These are phyloP conservation scores for Criorhina ranunculi DNA, from an alignment of 2,888 invertebrate species.

Conservation along the genomic window DNA sequence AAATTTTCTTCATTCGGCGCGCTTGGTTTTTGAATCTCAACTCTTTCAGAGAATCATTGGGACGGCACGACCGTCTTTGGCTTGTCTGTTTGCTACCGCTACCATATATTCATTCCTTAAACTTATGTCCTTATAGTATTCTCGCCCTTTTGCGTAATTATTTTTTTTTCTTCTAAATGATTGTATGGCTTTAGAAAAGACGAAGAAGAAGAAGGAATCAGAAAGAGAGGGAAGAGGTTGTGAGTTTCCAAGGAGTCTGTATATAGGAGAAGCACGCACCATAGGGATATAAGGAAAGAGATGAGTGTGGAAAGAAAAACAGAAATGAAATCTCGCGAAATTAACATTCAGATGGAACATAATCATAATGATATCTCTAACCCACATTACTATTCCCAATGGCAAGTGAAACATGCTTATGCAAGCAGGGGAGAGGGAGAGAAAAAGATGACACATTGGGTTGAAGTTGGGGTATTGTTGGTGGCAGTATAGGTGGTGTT, in stretches of 20 bases:
- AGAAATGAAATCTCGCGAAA: conserved; percentile 72
- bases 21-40: conserved; percentile 57
- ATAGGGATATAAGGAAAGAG: not conserved
- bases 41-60: conserved; percentile 20
- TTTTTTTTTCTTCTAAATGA: conserved; percentile 70
- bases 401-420: conserved; percentile 23
- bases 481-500: not conserved
- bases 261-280: conserved; percentile 40
- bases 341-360: conserved; percentile 74
- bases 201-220: not conserved
- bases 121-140: conserved; percentile 60
- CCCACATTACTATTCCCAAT: conserved; percentile 71
- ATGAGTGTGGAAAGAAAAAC: conserved; percentile 1
- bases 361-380: conserved; percentile 75
- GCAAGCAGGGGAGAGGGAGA: not conserved
- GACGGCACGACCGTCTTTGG: not conserved
- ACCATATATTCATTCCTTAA: conserved; percentile 55
- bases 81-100: not conserved
- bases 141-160: conserved; percentile 73
- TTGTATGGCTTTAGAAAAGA: conserved; percentile 59
- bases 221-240: conserved; percentile 2
- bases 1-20: conserved; percentile 58
- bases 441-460: conserved; percentile 3
- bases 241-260: not conserved
- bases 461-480: not conserved